Evolutionary conservation across 2,888 invertebrate species (phyloP).

Genomic region (Megaustenia siamemsis): DNA sequence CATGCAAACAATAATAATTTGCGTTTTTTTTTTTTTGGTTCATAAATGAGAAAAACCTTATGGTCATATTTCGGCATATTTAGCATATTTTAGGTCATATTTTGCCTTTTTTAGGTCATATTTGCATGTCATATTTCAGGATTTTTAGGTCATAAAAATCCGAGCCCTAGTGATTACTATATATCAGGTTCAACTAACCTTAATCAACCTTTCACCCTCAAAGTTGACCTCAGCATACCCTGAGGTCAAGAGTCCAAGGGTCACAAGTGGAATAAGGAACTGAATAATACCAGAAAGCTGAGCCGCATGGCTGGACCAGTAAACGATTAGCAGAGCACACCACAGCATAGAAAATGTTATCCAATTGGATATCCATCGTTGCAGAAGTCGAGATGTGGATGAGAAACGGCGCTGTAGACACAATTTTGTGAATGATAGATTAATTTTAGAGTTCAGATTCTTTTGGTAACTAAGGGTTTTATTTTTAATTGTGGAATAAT

Average conservation of each 20-base stretch:
- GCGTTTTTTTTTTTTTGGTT: too few relatives aligned
- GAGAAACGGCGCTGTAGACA: slow-evolving; percentile 76
- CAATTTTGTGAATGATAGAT: background rate
- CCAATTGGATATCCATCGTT: slow-evolving; percentile 80
- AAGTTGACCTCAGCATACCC: slow-evolving; percentile 81
- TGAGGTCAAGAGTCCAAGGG: slow-evolving; percentile 79
- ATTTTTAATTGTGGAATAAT: too few relatives aligned
- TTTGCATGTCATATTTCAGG: too few relatives aligned
- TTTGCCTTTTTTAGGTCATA: too few relatives aligned
- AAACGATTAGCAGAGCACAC: slow-evolving; percentile 75
- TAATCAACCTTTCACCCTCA: slow-evolving; percentile 79
- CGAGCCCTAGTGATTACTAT: too few relatives aligned
- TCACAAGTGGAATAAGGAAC: slow-evolving; percentile 78
- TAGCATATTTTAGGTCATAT: too few relatives aligned
- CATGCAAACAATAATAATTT: too few relatives aligned
- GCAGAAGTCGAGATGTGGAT: slow-evolving; percentile 78
- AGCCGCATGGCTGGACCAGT: slow-evolving; percentile 79
- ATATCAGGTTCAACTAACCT: slow-evolving; percentile 72
- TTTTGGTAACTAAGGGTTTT: too few relatives aligned
- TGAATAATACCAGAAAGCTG: slow-evolving; percentile 75
- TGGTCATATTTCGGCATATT: too few relatives aligned
- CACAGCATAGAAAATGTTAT: slow-evolving; percentile 77
- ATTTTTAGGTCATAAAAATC: too few relatives aligned
- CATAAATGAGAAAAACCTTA: too few relatives aligned
- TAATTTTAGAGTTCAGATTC: too few relatives aligned